Base-by-base conservation (phyloP, 1,140 invertebrate species). In the Diachasmimorpha longicaudata region DNA sequence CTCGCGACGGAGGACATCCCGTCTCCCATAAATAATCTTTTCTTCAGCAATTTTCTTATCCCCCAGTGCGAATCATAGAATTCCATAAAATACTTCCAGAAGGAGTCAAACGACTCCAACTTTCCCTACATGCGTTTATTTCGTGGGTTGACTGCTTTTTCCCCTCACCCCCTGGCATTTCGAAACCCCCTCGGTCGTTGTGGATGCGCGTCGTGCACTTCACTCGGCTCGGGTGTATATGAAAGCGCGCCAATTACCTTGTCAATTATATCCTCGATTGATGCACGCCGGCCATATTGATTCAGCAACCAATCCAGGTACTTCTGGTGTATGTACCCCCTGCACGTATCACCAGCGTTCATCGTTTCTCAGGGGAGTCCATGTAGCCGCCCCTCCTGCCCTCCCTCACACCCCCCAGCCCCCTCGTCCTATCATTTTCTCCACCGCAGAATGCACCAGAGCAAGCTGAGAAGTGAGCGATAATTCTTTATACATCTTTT, bases 211-310 rank as follows among this genome's bases (percentile, higher is more conserved):
- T 63, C 58, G 58, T 19, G 58, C 23, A 23, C 21, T 23, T 23
- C 23, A 58, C n/a, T 58, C 16, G 52, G 39, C 13, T 63, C 58
- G 58, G 58, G 19, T 63, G 58, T 74, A 66, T 76, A 80, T 79
- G 77, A 76, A 81, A 77, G 75, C 63, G 74, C 77, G 76, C 75
- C 80, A 81, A 81, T 81, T 81, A 81, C 79, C 80, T 80, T 80
- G 80, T 81, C 80, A 81, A 81, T 81, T 81, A 81, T 76, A 75
- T 79, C 58, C 58, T n/a, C 80, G 79, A 81, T 81, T 81, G 79
- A 81, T 81, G 79, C 75, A 71, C 71, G 37, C 76, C 80, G 58
- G 77, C 80, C 80, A 80, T 81, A 80, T 81, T 80, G 78, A 79
- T 80, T 80, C 79, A 75, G 70, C 80, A 77, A 80, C 70, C 79